Evolutionary conservation across 37 sponge, comb jelly and placozoan species (phyloP), one percentile per base, ranked within the genome.

Genomic region (Axinella damicornis): DNA sequence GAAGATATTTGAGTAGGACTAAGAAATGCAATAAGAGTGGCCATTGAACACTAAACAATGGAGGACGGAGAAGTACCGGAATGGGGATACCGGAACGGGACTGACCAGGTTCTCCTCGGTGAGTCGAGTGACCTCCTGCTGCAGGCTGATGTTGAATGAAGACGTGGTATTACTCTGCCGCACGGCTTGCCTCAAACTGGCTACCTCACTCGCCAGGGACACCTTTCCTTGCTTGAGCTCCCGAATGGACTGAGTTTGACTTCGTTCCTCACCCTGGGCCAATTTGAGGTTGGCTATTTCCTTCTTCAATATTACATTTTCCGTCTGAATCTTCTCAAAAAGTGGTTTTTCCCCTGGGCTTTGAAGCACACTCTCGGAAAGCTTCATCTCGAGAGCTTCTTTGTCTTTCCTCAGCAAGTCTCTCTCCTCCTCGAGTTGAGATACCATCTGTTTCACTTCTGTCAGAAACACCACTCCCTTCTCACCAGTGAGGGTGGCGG

Each of bases 121-220:
- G 76, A 93, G 83, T 59, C 90, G 57, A 5, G 82, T 57, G n/a
- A 93, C 70, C 55, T 93, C 94, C 52, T 89, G 87, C 38, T 85
- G 83, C 64, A 93, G 76, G 21, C 69, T 73, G 14, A 33, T 59
- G 24, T 60, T 52, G 65, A 33, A 16, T n/a, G 25, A 22, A 25
- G 52, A 15, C 11, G 22, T 14, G 2, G n/a, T 31, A 15, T 28
- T 21, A 17, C 22, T 16, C 63, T 62, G 35, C 36, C 63, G 65
- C 18, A 68, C 56, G 2, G 84, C 74, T 18, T 76, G 69, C 9
- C 59, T 76, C 84, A 83, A 57, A 21, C 36, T 24, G 53, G 35
- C 67, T 73, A 85, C 76, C 40, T 85, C 73, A 41, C 70, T 69
- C 62, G 57, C 70, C 77, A 91, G 84, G 21, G 33, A 58, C 0